These are phyloP conservation scores for Clarias macrocephalus DNA, from an alignment of 2,113 vertebrate genomes.

Conservation along the genomic window DNA sequence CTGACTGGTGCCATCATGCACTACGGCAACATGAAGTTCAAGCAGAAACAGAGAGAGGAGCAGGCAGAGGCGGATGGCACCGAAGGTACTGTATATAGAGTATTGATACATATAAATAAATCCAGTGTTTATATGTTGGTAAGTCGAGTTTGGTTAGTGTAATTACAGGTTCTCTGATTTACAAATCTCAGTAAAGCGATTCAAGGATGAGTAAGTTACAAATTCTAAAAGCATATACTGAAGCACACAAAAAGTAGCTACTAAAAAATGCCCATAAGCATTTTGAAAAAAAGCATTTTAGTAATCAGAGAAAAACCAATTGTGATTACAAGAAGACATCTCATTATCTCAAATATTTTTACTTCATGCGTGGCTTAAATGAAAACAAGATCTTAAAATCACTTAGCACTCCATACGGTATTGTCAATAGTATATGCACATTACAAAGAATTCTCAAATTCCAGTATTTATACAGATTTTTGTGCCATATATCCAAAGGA, in stretches of 20 bases:
- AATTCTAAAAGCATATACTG: not conserved
- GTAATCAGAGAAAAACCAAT: not conserved
- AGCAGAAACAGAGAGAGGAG: constrained; percentile 80
- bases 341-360: not conserved
- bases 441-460: not conserved
- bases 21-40: constrained; percentile 81
- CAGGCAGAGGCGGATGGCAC: constrained; percentile 79
- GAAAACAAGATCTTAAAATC: not conserved
- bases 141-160: not conserved
- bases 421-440: not conserved
- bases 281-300: not conserved
- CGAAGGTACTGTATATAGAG: constrained; percentile 63
- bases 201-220: not conserved
- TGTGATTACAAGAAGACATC: not conserved
- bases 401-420: not conserved
- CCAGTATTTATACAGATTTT: not conserved
- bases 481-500: not conserved
- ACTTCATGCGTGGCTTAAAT: not conserved
- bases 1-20: constrained; percentile 79
- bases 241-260: not conserved
- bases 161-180: not conserved
- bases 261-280: not conserved
- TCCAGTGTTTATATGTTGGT: not conserved
- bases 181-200: not conserved
- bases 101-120: not conserved